phyloP scores from a whole-genome alignment of 2,113 vertebrate genomes.

The Lathamus discolor region DNA sequence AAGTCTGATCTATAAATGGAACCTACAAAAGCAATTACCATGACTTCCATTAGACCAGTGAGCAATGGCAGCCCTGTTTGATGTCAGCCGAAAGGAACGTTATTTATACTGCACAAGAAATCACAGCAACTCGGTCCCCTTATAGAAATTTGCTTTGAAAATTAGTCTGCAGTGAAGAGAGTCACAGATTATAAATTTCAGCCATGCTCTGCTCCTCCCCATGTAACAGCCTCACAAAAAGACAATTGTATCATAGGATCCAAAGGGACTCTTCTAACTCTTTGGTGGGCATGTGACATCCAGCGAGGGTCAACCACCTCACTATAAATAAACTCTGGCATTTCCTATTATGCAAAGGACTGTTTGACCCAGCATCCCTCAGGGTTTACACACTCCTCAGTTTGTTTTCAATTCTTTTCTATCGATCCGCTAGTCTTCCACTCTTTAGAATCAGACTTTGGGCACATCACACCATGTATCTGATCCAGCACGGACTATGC shows the following conservation, averaged over 20 bases:
- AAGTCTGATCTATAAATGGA: slow-evolving; percentile 79
- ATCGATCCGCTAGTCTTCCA: too few species aligned
- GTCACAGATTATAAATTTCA: not conserved
- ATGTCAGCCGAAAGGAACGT: slow-evolving; percentile 71
- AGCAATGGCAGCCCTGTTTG: slow-evolving; percentile 62
- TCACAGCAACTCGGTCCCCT: slow-evolving; percentile 7
- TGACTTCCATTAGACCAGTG: slow-evolving; percentile 72
- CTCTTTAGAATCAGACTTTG: not conserved
- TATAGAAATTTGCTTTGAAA: slow-evolving; percentile 44
- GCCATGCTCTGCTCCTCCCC: not conserved
- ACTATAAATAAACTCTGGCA: not conserved
- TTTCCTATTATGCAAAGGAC: not conserved
- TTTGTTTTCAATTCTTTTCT: not conserved
- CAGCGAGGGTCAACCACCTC: not conserved
- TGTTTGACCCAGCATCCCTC: not conserved
- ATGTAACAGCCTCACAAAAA: not conserved
- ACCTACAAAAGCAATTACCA: slow-evolving; percentile 81
- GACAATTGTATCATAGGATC: not conserved
- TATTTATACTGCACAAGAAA: slow-evolving; percentile 62
- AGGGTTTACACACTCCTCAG: not conserved
- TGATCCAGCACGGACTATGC: not conserved
- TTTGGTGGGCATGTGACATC: not conserved
- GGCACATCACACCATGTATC: accelerated
- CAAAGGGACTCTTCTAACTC: not conserved
- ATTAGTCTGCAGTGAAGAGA: not conserved